Evolutionary conservation across 1,140 invertebrate species (phyloP), one percentile per base, ranked within the genome.

Genomic region (Lordiphosa mommai): DNA sequence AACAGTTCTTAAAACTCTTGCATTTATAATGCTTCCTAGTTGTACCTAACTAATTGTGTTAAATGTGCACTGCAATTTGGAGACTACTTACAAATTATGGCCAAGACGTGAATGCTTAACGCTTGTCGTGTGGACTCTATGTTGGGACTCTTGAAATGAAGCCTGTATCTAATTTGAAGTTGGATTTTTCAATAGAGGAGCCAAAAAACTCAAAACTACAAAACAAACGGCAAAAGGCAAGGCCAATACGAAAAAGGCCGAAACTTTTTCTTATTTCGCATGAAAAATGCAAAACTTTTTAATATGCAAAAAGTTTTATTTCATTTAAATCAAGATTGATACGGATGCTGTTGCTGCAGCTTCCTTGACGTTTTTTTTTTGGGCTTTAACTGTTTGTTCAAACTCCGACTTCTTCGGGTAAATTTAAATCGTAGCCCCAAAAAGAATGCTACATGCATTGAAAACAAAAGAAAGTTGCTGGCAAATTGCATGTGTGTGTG

Each of bases 201-300:
- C 23, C 6, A 8, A 13, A 13, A 14, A 36, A 10, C 23, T 7
- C 23, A 27, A 23, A 60, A 66, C 44, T 61, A 61, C 50, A 55
- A 61, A 41, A 40, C 41, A 60, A 68, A 59, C 23, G 51, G 48
- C 51, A 41, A 48, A 48, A 69, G 29, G 41, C 12, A 27, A 33
- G 57, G 43, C 47, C 65, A 50, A 40, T 5, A 29, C 17, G n/a
- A 55, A 32, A 37, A 12, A 13, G n/a, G 48, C 12, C 46, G 41
- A 77, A 80, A 82, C 76, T n/a, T 80, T 80, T 80, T 82, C 76
- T 80, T 82, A 80, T 80, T 76, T 82, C 71, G 72, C 61, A 53
- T 71, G 57, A 76, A 80, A 74, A 80, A 82, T 80, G 66, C 66
- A 71, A 80, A 80, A 80, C 76, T 80, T 80, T 80, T 80, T 80